A percentile compares a stretch with the other conserved stretches of the same genome.
Conservation (phyloP, 1,140 invertebrate species). For the Drosophila santomea region DNA sequence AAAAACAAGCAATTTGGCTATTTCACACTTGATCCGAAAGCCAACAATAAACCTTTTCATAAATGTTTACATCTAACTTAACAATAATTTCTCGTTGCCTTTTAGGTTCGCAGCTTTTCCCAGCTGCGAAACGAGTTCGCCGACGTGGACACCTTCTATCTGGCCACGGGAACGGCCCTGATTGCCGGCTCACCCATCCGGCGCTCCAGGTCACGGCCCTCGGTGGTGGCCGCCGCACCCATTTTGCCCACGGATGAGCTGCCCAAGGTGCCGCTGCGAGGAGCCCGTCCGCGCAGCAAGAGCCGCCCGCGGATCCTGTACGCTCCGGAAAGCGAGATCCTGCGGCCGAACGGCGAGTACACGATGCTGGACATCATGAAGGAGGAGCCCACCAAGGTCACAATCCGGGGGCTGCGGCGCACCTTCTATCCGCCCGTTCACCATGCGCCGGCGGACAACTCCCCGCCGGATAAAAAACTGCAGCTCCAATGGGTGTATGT, state of each 20-base stretch:
- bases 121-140: conserved; percentile 96
- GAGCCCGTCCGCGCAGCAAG: conserved; percentile 91
- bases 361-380: conserved; percentile 92
- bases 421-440: conserved; percentile 95
- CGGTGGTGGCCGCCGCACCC: conserved; percentile 77
- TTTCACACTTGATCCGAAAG: not conserved
- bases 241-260: conserved; percentile 86
- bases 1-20: conserved; percentile 6
- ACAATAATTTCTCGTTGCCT: no score
- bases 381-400: conserved; percentile 92
- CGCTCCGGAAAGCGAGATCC: conserved; percentile 91
- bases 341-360: conserved; percentile 89
- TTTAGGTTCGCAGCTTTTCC: conserved; percentile 92
- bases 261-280: conserved; percentile 83
- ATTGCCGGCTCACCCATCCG: conserved; percentile 87
- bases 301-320: conserved; percentile 91
- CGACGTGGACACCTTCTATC: conserved; percentile 95
- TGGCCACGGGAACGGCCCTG: conserved; percentile 87
- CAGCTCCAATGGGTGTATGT: conserved; percentile 96
- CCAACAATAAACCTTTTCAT: not conserved
- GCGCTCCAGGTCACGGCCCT: conserved; percentile 89
- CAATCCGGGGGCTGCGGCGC: conserved; percentile 92
- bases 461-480: conserved; percentile 93
- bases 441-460: conserved; percentile 91
- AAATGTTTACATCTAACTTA: no score